Evolutionary conservation across 2,888 invertebrate genomes (phyloP).

Genomic region (Gerosis bhagava): DNA sequence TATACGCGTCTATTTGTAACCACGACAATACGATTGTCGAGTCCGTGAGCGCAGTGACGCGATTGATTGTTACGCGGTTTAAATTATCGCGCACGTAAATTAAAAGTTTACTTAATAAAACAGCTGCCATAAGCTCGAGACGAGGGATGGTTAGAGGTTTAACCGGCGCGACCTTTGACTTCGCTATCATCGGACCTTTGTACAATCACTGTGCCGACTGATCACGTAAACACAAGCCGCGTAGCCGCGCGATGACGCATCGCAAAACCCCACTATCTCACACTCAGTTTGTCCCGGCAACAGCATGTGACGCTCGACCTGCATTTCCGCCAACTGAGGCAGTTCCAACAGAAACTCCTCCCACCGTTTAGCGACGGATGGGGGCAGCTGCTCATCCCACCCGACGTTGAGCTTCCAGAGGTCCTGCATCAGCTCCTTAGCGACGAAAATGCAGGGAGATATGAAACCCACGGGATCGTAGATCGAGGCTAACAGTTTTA

Average conservation of each 20-base stretch:
- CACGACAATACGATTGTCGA: conserved; percentile 22
- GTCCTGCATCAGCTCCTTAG: conserved; percentile 25
- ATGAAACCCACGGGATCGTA: conserved; percentile 10
- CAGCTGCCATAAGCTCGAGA: conserved; percentile 1
- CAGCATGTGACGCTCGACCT: conserved; percentile 5
- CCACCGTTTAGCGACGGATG: conserved; percentile 7
- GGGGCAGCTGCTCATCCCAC: conserved; percentile 19
- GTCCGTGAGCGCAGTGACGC: background rate
- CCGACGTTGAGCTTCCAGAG: conserved; percentile 21
- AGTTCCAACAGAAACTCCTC: conserved; percentile 3
- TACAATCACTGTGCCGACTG: too few species aligned
- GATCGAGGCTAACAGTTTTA: conserved; percentile 3
- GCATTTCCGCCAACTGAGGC: background rate
- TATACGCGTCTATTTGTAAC: conserved; percentile 19
- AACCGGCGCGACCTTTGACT: conserved; percentile 2
- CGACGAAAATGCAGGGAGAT: conserved; percentile 19
- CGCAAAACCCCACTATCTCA: conserved; percentile 12
- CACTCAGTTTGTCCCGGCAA: background rate
- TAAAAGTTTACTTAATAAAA: conserved; percentile 9
- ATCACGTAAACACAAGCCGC: conserved; percentile 4
- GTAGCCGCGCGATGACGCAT: conserved; percentile 15
- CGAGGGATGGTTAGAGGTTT: conserved; percentile 3
- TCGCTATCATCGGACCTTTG: background rate
- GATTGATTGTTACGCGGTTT: background rate
- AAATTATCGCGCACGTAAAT: conserved; percentile 4